Evolutionary conservation across 2,888 invertebrate genomes (phyloP).

Genomic region (Pyrgus malvae): DNA sequence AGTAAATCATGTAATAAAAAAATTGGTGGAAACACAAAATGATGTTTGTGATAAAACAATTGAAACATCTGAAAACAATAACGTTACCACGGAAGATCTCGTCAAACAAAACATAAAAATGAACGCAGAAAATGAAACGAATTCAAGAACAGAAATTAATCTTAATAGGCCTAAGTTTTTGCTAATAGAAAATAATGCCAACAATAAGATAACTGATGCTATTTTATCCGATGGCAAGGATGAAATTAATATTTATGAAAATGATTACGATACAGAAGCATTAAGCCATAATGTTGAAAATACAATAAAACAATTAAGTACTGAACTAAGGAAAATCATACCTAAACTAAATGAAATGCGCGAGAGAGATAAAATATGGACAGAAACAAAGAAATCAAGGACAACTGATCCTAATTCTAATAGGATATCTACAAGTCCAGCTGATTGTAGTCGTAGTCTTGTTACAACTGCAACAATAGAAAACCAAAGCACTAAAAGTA

Average conservation of each 20-base stretch:
- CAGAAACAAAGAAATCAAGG: conserved; percentile 49
- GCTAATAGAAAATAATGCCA: conserved; percentile 61
- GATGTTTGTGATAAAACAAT: conserved; percentile 49
- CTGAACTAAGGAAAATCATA: conserved; percentile 73
- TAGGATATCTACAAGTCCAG: conserved; percentile 51
- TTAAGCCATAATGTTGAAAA: conserved; percentile 69
- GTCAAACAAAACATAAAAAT: conserved; percentile 50
- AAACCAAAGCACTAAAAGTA: conserved; percentile 13
- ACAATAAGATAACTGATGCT: conserved; percentile 79
- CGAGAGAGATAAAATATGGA: conserved; percentile 67
- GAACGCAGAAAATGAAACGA: conserved; percentile 65
- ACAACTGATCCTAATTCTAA: conserved; percentile 67
- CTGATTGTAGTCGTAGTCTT: conserved; percentile 22
- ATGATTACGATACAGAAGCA: conserved; percentile 66
- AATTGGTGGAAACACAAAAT: conserved; percentile 67
- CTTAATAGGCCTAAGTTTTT: conserved; percentile 74
- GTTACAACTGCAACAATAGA: conserved; percentile 20
- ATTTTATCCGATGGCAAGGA: conserved; percentile 83
- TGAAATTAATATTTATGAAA: conserved; percentile 66
- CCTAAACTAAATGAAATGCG: conserved; percentile 76
- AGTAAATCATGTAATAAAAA: conserved; percentile 76
- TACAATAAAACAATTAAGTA: conserved; percentile 73
- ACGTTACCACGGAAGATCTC: conserved; percentile 36
- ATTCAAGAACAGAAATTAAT: conserved; percentile 67
- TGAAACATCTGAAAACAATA: conserved; percentile 34